Base-by-base conservation (phyloP, 2,797 vertebrate genomes). In the Acanthis flammea region DNA sequence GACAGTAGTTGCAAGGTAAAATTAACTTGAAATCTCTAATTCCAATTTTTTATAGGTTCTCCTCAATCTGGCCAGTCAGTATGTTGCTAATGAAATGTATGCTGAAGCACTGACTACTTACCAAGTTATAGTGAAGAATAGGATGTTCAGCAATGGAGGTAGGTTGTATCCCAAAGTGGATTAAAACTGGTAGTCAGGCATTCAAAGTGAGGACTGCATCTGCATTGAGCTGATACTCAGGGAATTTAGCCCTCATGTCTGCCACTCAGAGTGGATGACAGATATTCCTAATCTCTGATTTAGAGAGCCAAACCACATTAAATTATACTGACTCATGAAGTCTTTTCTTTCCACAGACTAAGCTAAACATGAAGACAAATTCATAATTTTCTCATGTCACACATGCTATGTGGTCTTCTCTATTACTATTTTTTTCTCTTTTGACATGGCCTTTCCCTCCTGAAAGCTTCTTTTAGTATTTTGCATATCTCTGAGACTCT, bases 111-210 rank as follows among this genome's bases (percentile, higher is more conserved):
- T 99, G 87, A 99, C 99, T 97, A 99, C 98, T 30, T 99, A 99
- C 67, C 98, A 99, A 97, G 98, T 99, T 89, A 99, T 99, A 80
- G 99, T 99, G 97, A 99, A 99, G 97, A 99, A 99, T 96, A 99
- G 99, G 97, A 99, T 99, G 99, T 99, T 99, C 96, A 99, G 90
- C 95, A 99, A 98, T 63, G 98, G 99, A 98, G 99, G 99, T 99
- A 96, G 47, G 97, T 96, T 96, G 13, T 28, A 8, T 55, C 54
- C 25, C 25, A 53, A 35, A 81, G 27, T 55, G 23, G 19, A 60
- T 67, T 71, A 63, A 74, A 88, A 37, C 7, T 80, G 37, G 8
- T 55, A 45, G 18, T 55, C 30, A 53, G n/a, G 18, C 33, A 27
- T 87, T 90, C 54, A 28, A 25, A 78, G 37, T 16, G 21, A 57